Evolutionary conservation across 2,888 invertebrate genomes (phyloP).

Genomic region (Synergus laeviventris): DNA sequence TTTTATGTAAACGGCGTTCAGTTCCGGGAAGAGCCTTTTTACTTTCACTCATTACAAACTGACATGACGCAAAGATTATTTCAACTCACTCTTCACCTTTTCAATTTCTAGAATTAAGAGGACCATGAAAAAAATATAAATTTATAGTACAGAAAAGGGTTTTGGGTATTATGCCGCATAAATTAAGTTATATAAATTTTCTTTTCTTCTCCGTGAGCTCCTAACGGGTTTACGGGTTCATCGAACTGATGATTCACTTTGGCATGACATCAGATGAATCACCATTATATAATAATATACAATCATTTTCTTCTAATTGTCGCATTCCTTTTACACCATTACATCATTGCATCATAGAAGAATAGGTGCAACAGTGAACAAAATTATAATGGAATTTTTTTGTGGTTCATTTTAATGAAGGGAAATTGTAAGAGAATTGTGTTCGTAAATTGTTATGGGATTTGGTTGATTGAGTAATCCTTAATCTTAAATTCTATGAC

Average conservation of each 20-base stretch:
- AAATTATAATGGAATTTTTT: not conserved
- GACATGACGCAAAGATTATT: slow-evolving; percentile 65
- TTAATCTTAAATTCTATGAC: not conserved
- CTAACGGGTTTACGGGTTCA: slow-evolving; percentile 12
- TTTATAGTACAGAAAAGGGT: slow-evolving; percentile 36
- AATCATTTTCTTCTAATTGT: slow-evolving; percentile 3
- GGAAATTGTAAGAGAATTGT: not conserved
- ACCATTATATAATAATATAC: slow-evolving; percentile 3
- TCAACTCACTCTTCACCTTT: slow-evolving; percentile 44
- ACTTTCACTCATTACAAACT: slow-evolving; percentile 71
- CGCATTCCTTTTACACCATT: not conserved
- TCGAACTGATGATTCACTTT: not conserved
- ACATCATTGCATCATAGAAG: not conserved
- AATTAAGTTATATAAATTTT: slow-evolving; percentile 20
- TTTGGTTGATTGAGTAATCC: not conserved
- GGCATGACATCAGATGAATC: not conserved
- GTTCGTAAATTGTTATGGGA: not conserved
- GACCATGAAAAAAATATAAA: slow-evolving; percentile 2
- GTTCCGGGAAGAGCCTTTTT: slow-evolving; percentile 66
- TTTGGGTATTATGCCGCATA: slow-evolving; percentile 34
- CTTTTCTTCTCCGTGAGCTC: not conserved
- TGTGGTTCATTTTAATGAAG: not conserved
- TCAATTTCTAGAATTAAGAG: not conserved
- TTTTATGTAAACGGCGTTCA: slow-evolving; percentile 48
- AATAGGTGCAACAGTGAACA: not conserved